A percentile compares a stretch with the other conserved stretches of the same genome.
Evolutionary conservation across 2,797 vertebrate genomes (phyloP).

Genomic region (Argyrosomus regius): DNA sequence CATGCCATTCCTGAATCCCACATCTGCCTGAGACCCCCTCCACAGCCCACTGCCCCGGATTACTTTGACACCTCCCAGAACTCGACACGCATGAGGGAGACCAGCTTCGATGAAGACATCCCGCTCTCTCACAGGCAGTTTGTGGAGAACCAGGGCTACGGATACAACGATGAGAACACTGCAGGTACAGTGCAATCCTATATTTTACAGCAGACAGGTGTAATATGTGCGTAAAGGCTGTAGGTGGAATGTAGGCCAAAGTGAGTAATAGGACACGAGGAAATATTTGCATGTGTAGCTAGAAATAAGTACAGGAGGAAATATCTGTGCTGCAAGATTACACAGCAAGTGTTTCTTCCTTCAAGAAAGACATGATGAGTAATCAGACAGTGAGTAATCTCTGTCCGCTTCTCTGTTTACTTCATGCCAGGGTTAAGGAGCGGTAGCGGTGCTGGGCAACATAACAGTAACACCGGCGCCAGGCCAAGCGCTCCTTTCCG

Average conservation of each 20-base stretch:
- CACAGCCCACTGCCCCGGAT: constrained; percentile 93
- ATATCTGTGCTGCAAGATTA: constrained; percentile 32
- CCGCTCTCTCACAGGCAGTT: constrained; percentile 94
- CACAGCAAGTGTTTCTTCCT: constrained; percentile 42
- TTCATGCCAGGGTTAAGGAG: constrained; percentile 87
- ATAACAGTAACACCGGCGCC: constrained; percentile 90
- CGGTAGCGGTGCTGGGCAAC: constrained; percentile 82
- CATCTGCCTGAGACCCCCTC: constrained; percentile 89
- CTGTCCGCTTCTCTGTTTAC: constrained; percentile 12
- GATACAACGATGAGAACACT: constrained; percentile 93
- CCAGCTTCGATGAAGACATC: constrained; percentile 95
- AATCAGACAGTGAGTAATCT: constrained; percentile 42
- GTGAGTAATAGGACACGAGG: constrained; percentile 57
- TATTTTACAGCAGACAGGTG: constrained; percentile 43
- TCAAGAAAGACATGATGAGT: constrained; percentile 44
- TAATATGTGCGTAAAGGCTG: constrained; percentile 29
- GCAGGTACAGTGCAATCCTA: constrained; percentile 82
- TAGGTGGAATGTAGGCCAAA: constrained; percentile 63
- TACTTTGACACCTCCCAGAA: constrained; percentile 98
- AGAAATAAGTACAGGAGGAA: constrained; percentile 55
- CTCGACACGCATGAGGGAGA: constrained; percentile 94
- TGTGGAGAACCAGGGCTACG: constrained; percentile 97
- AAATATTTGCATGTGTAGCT: constrained; percentile 48
- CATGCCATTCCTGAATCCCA: constrained; percentile 95
- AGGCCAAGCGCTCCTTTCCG: constrained; percentile 95